Evolutionary conservation across 1,140 invertebrate species (phyloP).

Genomic region (Bombus sibiricus): DNA sequence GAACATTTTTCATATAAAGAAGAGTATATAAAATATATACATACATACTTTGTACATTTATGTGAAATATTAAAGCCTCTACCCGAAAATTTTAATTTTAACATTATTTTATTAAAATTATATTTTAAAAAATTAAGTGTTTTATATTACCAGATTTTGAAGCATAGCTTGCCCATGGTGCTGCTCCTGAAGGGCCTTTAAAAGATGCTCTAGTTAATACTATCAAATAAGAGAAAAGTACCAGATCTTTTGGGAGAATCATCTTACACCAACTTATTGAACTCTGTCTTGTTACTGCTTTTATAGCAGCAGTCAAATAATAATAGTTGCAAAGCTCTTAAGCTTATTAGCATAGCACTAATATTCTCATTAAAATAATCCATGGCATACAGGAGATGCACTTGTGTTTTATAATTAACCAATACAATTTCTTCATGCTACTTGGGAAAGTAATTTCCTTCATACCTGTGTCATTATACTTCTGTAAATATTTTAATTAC

Average conservation of each 20-base stretch:
- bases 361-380: constrained; percentile 76
- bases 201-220: constrained; percentile 50
- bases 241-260: constrained; percentile 58
- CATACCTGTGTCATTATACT: constrained; percentile 15
- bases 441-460: constrained; percentile 52
- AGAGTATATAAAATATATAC: neutral
- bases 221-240: constrained; percentile 51
- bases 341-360: constrained; percentile 53
- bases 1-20: constrained; percentile 2
- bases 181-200: constrained; percentile 57
- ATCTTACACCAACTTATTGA: constrained; percentile 64
- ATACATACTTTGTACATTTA: neutral
- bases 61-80: neutral
- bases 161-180: constrained; percentile 59
- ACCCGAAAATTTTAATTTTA: neutral
- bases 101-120: constrained; percentile 25
- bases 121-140: constrained; percentile 33
- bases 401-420: constrained; percentile 72
- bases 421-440: constrained; percentile 50
- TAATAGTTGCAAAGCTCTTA: constrained; percentile 69
- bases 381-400: constrained; percentile 61
- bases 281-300: constrained; percentile 41
- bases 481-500: neutral
- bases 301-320: constrained; percentile 62
- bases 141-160: constrained; percentile 71